phyloP scores from a whole-genome alignment of 2,797 vertebrate genomes.

The Cephalopachus bancanus region DNA sequence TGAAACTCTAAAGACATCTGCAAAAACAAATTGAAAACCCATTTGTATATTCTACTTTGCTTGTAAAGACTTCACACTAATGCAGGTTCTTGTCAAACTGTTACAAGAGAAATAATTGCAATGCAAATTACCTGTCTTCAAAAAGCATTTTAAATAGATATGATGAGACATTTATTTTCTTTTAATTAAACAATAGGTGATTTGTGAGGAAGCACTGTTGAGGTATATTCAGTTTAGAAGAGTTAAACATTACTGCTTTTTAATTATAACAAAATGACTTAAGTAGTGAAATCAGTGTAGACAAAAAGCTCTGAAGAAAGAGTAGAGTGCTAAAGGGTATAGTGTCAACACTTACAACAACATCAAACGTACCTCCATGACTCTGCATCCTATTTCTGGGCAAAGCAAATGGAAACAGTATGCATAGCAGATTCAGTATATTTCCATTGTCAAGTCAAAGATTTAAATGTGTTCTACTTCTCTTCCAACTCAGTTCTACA shows the following conservation, averaged over 20 bases:
- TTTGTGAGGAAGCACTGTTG: constrained; percentile 22
- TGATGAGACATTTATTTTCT: constrained; percentile 55
- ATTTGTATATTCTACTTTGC: constrained; percentile 10
- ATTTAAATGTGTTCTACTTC: neutral
- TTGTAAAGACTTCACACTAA: constrained; percentile 1
- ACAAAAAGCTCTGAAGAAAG: neutral
- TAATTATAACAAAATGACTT: constrained; percentile 64
- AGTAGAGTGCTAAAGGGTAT: neutral
- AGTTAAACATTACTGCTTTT: constrained; percentile 65
- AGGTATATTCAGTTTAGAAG: constrained; percentile 34
- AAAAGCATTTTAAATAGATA: constrained; percentile 67
- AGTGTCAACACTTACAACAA: neutral
- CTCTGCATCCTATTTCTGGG: neutral
- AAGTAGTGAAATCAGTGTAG: neutral
- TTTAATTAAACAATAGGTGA: constrained; percentile 73
- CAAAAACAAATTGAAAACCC: constrained; percentile 11
- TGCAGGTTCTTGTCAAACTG: constrained; percentile 42
- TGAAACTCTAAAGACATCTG: constrained; percentile 27
- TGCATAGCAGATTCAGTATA: neutral
- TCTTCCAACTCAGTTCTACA: neutral
- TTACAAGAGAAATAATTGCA: constrained; percentile 64
- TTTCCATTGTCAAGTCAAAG: neutral
- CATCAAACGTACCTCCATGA: neutral
- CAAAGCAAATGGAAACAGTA: neutral
- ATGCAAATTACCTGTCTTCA: constrained; percentile 63